Percentiles rank a stretch among this genome's conserved stretches.
Evolutionary conservation across 2,888 invertebrate species (phyloP).

Genomic region (Cylloceria caligata): DNA sequence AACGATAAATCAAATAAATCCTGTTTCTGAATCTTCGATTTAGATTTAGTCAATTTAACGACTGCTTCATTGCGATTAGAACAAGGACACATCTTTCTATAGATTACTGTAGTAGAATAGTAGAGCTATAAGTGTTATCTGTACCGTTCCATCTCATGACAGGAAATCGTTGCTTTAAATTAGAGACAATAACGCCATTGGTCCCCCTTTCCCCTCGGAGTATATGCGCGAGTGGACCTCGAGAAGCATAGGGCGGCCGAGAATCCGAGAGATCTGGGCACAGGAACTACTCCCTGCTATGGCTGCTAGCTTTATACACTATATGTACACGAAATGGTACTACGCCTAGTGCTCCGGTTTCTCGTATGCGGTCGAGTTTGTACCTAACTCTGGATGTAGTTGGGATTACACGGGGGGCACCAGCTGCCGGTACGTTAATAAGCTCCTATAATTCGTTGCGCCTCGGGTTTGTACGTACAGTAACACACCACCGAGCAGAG

Average conservation of each 20-base stretch:
- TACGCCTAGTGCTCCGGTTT: constrained; percentile 43
- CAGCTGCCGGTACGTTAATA: constrained; percentile 80
- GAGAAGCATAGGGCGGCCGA: constrained; percentile 26
- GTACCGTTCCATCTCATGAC: constrained; percentile 66
- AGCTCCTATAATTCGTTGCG: constrained; percentile 75
- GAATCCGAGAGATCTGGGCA: constrained; percentile 44
- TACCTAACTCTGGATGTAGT: constrained; percentile 67
- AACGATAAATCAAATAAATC: no score
- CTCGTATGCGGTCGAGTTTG: constrained; percentile 65
- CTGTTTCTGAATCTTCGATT: no score
- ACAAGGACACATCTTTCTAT: background rate
- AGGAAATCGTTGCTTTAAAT: constrained; percentile 80
- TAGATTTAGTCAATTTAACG: no score
- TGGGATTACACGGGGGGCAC: constrained; percentile 72
- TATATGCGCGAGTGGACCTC: constrained; percentile 42
- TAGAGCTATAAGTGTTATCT: constrained; percentile 15
- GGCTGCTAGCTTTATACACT: constrained; percentile 14
- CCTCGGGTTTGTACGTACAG: constrained; percentile 56
- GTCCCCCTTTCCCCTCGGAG: constrained; percentile 13
- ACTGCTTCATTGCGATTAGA: background rate
- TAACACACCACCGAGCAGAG: constrained; percentile 64
- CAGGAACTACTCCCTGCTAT: constrained; percentile 7
- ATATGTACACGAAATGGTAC: background rate
- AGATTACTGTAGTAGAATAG: background rate
- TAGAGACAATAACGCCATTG: constrained; percentile 77